Conservation (phyloP, 1,140 invertebrate genomes). For the Telenomus remus region DNA sequence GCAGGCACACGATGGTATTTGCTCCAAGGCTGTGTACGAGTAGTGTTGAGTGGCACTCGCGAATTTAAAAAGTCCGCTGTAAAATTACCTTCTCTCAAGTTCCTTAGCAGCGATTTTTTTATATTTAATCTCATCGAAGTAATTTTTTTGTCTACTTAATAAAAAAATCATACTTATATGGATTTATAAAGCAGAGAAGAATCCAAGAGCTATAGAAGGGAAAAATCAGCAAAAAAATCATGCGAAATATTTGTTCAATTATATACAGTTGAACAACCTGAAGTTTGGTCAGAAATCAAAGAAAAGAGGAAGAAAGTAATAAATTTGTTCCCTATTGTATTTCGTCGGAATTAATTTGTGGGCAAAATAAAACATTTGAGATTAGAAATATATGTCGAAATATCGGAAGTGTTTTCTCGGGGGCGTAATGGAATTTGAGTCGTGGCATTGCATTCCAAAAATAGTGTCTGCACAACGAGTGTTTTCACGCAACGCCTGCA, state of each 20-base stretch:
- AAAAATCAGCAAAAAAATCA: too few relatives aligned
- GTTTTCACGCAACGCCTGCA: slow-evolving; percentile 30
- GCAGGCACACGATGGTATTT: slow-evolving; percentile 46
- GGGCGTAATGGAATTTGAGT: slow-evolving; percentile 22
- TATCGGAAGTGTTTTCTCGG: slow-evolving; percentile 12
- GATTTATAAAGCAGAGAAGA: too few relatives aligned
- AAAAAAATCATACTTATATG: too few relatives aligned
- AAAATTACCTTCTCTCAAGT: slow-evolving; percentile 52
- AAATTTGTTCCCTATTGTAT: too few relatives aligned
- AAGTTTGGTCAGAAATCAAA: too few relatives aligned
- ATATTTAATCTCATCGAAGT: slow-evolving; percentile 8
- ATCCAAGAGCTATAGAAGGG: too few relatives aligned
- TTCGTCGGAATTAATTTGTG: too few relatives aligned
- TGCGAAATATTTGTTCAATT: too few relatives aligned
- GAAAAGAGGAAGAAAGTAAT: too few relatives aligned
- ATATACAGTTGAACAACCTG: too few relatives aligned
- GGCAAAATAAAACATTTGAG: too few relatives aligned
- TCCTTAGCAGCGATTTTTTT: slow-evolving; percentile 51
- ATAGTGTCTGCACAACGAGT: slow-evolving; percentile 22
- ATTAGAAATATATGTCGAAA: not conserved
- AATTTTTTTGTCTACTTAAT: too few relatives aligned
- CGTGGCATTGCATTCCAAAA: slow-evolving; percentile 43
- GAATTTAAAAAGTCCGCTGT: slow-evolving; percentile 49
- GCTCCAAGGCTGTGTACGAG: slow-evolving; percentile 54
- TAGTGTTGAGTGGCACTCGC: slow-evolving; percentile 45